These are phyloP conservation scores for Diachasma alloeum DNA, from an alignment of 1,140 invertebrate species.

Conservation along the genomic window DNA sequence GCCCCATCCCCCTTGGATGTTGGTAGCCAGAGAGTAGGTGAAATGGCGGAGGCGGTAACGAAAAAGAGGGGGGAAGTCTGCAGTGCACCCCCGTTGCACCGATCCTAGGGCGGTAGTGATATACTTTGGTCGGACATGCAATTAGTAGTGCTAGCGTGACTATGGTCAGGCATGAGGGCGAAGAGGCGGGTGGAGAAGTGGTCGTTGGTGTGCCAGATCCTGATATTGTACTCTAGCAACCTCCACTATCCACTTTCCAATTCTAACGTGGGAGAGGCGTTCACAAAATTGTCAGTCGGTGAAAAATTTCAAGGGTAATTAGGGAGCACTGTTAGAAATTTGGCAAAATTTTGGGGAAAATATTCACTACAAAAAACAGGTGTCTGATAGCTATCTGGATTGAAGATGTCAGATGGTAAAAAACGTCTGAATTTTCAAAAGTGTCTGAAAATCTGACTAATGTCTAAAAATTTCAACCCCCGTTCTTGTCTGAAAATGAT, in stretches of 20 bases:
- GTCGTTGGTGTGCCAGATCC: conserved; percentile 13
- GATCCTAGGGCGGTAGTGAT: conserved; percentile 45
- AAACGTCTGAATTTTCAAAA: no score
- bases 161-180: conserved; percentile 35
- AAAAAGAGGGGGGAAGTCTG: neutral
- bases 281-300: neutral
- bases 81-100: neutral
- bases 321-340: no score
- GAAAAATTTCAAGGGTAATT: neutral
- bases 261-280: conserved; percentile 17
- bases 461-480: no score
- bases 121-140: conserved; percentile 59
- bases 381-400: no score
- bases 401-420: no score
- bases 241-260: conserved; percentile 38
- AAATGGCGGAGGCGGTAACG: conserved; percentile 36
- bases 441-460: no score
- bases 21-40: conserved; percentile 40
- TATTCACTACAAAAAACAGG: no score
- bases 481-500: no score
- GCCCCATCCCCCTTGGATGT: neutral
- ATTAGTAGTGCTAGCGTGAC: conserved; percentile 58
- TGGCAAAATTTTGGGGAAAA: no score
- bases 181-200: neutral
- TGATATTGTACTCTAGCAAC: conserved; percentile 17